These are phyloP conservation scores for Steatocranus sp. DNA, from an alignment of 2,797 vertebrate species.

Conservation along the genomic window DNA sequence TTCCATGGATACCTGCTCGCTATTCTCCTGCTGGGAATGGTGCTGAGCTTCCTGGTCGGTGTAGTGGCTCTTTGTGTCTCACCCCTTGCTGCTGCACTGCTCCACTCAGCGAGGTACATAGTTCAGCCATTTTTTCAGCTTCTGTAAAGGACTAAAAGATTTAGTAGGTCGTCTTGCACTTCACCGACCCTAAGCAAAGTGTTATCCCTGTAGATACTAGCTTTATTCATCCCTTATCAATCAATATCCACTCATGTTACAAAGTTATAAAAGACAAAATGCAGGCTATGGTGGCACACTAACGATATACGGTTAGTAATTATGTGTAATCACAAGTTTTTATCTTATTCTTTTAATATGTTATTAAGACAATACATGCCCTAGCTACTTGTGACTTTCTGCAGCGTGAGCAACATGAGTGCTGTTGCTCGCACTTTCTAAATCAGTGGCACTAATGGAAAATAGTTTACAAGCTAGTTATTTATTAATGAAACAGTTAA, in stretches of 20 bases:
- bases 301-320: neutral
- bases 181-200: neutral
- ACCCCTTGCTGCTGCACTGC: slow-evolving; percentile 58
- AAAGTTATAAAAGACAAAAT: neutral
- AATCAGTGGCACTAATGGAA: neutral
- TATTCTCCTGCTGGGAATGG: slow-evolving; percentile 68
- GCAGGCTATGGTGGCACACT: neutral
- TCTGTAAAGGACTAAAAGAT: slow-evolving; percentile 8
- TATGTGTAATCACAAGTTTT: neutral
- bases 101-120: slow-evolving; percentile 59
- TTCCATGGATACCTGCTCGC: slow-evolving; percentile 75
- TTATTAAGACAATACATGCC: neutral
- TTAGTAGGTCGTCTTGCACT: neutral
- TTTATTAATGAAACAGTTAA: neutral
- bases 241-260: neutral
- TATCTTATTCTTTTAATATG: neutral
- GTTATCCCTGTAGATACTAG: neutral
- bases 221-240: neutral
- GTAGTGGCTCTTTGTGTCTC: slow-evolving; percentile 60
- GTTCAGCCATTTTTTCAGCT: slow-evolving; percentile 49
- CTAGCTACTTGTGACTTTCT: neutral
- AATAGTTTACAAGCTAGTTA: neutral
- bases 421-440: neutral
- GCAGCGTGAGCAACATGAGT: neutral
- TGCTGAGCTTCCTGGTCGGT: slow-evolving; percentile 55